These are phyloP conservation scores for zebrafish (Danio rerio) DNA, from an alignment of 2,113 vertebrate species.

Conservation along the genomic window DNA sequence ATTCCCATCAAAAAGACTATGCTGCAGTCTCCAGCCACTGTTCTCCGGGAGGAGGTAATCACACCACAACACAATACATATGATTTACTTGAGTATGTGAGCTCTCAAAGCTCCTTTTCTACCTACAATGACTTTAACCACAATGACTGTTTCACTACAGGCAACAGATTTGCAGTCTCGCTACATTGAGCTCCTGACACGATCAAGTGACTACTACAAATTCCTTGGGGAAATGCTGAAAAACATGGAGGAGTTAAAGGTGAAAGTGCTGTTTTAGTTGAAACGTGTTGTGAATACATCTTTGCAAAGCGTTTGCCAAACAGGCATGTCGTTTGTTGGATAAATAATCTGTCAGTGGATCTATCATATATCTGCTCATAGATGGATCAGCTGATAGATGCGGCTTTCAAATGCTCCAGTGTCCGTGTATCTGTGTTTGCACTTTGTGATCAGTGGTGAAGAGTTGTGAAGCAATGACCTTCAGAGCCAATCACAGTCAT, in stretches of 20 bases:
- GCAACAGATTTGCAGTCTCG: constrained; percentile 84
- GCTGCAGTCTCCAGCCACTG: constrained; percentile 88
- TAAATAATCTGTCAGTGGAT: too few relatives aligned
- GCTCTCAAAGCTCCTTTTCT: neutral
- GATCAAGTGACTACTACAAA: constrained; percentile 90
- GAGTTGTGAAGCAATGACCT: too few relatives aligned
- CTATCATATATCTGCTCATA: too few relatives aligned
- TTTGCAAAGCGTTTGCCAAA: neutral
- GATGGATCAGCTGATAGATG: too few relatives aligned
- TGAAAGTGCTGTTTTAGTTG: constrained; percentile 61
- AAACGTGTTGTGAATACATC: neutral
- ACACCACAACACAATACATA: neutral
- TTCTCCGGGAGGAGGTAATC: constrained; percentile 89
- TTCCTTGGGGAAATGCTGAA: constrained; percentile 92
- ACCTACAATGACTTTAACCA: constrained; percentile 2
- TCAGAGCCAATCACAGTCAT: too few relatives aligned
- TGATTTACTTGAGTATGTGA: neutral
- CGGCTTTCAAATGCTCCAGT: too few relatives aligned
- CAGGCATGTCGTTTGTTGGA: too few relatives aligned
- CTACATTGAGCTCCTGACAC: constrained; percentile 94
- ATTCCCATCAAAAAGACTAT: constrained; percentile 92
- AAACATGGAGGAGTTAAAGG: constrained; percentile 96
- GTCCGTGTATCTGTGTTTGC: too few relatives aligned
- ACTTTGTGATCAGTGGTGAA: too few relatives aligned
- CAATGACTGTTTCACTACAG: constrained; percentile 67